Evolutionary conservation across 2,888 invertebrate genomes (phyloP).

Genomic region (Chrysolina haemoptera): DNA sequence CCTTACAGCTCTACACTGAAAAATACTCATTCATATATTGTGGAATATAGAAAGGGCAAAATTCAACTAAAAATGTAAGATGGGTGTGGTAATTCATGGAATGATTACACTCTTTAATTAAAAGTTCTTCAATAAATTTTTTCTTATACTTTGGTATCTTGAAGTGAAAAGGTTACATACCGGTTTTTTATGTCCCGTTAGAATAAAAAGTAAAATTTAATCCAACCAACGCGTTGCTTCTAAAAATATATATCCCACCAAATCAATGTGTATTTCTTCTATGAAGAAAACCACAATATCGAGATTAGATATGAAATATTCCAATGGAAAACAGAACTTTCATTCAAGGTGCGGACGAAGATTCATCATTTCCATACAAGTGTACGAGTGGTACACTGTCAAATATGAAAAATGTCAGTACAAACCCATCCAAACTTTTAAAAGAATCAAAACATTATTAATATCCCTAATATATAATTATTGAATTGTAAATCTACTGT

Average conservation of each 20-base stretch:
- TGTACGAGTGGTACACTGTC: neutral
- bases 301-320: neutral
- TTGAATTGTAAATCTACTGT: no score
- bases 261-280: neutral
- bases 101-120: neutral
- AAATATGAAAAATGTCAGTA: constrained; percentile 15
- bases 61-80: neutral
- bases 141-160: neutral
- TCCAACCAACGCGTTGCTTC: constrained; percentile 44
- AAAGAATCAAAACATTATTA: no score
- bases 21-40: no score
- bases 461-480: no score
- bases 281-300: neutral
- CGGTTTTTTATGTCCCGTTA: constrained; percentile 53
- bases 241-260: constrained; percentile 43
- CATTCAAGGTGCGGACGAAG: constrained; percentile 15
- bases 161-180: constrained; percentile 44
- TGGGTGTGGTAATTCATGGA: neutral
- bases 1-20: no score
- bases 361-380: neutral
- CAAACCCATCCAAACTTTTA: neutral
- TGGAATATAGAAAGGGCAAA: neutral
- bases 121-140: neutral
- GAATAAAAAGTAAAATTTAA: constrained; percentile 12
- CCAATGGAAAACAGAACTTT: constrained; percentile 19